Percentiles rank a stretch among this genome's conserved stretches.
Evolutionary conservation across 2,113 vertebrate species (phyloP).

Genomic region (Sceloporus undulatus): DNA sequence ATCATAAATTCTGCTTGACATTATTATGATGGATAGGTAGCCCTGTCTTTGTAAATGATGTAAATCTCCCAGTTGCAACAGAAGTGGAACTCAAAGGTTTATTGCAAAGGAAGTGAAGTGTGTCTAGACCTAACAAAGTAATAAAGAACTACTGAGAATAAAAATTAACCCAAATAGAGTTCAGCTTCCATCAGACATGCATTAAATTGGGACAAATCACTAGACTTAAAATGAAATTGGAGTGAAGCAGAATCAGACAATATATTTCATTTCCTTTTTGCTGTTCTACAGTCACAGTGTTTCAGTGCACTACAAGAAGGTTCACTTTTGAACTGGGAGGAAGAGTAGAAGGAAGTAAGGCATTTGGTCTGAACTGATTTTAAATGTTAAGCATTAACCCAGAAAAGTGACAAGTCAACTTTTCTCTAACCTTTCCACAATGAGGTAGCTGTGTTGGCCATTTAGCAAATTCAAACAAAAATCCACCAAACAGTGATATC

Average conservation of each 20-base stretch:
- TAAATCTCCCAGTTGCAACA: conserved; percentile 56
- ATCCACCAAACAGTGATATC: too few relatives aligned
- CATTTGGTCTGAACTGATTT: conserved; percentile 7
- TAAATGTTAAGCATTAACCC: background rate
- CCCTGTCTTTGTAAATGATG: conserved; percentile 52
- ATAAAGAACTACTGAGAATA: conserved; percentile 59
- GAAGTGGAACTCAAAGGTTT: conserved; percentile 62
- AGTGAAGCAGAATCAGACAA: conserved; percentile 47
- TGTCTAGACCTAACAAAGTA: conserved; percentile 66
- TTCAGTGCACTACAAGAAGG: conserved; percentile 49
- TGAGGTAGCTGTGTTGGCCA: too few relatives aligned
- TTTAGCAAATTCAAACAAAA: too few relatives aligned
- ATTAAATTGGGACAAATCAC: conserved; percentile 69
- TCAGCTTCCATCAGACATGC: conserved; percentile 62
- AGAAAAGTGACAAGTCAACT: conserved; percentile 7
- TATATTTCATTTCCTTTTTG: conserved; percentile 57
- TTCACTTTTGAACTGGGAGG: conserved; percentile 43
- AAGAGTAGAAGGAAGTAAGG: background rate
- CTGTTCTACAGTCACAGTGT: conserved; percentile 39
- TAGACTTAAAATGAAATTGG: conserved; percentile 58
- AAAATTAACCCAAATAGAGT: conserved; percentile 68
- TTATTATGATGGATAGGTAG: conserved; percentile 59
- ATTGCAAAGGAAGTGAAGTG: conserved; percentile 58
- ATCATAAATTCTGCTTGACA: conserved; percentile 52
- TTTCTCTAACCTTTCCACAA: conserved; percentile 11